Evolutionary conservation across 2,888 invertebrate genomes (phyloP).

Genomic region (Coelopa pilipes): DNA sequence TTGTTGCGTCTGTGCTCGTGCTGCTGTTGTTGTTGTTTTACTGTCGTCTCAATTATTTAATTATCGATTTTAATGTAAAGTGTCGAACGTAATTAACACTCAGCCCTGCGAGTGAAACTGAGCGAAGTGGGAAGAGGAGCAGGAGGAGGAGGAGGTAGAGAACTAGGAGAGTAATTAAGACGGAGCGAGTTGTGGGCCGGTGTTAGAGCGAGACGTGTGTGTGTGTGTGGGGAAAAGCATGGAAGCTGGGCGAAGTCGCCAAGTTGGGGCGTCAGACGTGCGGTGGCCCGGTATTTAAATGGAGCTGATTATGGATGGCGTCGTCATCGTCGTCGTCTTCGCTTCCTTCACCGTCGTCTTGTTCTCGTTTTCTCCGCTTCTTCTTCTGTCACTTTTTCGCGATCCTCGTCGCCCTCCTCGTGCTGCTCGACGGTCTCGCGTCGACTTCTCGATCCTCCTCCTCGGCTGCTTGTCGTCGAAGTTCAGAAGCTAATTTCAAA

Average conservation of each 20-base stretch:
- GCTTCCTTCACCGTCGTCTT: too few relatives aligned
- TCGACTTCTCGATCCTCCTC: too few relatives aligned
- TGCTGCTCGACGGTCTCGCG: too few relatives aligned
- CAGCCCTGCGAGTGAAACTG: background rate
- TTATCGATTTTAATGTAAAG: constrained; percentile 39
- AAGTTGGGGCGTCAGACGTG: too few relatives aligned
- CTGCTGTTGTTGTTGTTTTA: background rate
- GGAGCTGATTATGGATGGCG: constrained; percentile 21
- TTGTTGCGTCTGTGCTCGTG: too few relatives aligned
- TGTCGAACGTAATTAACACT: constrained; percentile 32
- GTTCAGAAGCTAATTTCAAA: constrained; percentile 32
- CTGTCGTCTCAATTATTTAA: constrained; percentile 32
- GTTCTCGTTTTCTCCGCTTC: too few relatives aligned
- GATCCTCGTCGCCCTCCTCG: too few relatives aligned
- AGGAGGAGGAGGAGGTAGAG: too few relatives aligned
- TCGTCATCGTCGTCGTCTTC: too few relatives aligned
- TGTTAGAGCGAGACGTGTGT: background rate
- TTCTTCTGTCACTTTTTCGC: too few relatives aligned
- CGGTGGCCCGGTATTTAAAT: background rate
- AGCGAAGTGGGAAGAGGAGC: background rate
- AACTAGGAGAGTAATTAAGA: background rate
- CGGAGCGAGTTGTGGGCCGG: too few relatives aligned
- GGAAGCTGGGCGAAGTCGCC: background rate
- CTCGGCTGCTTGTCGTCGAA: constrained; percentile 7
- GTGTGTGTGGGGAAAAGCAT: background rate